These are phyloP conservation scores for Choreutis nemorana DNA, from an alignment of 2,888 invertebrate genomes.

Conservation along the genomic window DNA sequence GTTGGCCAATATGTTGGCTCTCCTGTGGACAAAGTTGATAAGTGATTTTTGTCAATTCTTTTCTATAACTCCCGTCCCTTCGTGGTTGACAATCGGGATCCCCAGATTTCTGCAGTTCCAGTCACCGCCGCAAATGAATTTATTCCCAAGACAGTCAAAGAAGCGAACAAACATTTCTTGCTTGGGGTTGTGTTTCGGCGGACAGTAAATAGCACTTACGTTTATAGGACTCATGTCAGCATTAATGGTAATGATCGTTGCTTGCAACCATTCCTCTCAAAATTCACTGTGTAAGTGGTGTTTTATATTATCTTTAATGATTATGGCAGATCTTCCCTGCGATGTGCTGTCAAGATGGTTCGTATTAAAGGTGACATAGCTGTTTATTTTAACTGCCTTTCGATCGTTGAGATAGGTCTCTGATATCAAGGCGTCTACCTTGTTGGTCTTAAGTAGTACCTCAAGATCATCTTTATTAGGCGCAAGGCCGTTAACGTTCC, in stretches of 20 bases:
- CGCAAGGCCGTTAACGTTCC: constrained; percentile 2
- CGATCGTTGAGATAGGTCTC: constrained; percentile 4
- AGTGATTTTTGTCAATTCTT: no score
- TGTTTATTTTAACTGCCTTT: not conserved
- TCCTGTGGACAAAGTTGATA: no score
- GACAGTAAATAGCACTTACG: constrained; percentile 3
- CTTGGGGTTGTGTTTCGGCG: no score
- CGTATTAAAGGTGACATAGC: constrained; percentile 2
- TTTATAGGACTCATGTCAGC: not conserved
- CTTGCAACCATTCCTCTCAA: constrained; percentile 1
- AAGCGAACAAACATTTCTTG: no score
- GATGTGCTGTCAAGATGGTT: constrained; percentile 6
- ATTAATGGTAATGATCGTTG: constrained; percentile 1
- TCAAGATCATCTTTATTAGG: constrained; percentile 1
- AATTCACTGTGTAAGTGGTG: not conserved
- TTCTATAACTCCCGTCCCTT: no score
- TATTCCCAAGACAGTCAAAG: no score
- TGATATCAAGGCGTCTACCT: constrained; percentile 6
- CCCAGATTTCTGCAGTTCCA: not conserved
- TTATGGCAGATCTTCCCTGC: constrained; percentile 9
- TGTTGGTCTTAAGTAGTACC: not conserved
- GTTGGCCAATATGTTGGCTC: constrained; percentile 15
- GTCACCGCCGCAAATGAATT: not conserved
- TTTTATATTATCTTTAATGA: constrained; percentile 3
- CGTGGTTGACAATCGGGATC: not conserved